These are phyloP conservation scores for Drosophila sproati DNA, from an alignment of 1,140 invertebrate genomes.

Conservation along the genomic window DNA sequence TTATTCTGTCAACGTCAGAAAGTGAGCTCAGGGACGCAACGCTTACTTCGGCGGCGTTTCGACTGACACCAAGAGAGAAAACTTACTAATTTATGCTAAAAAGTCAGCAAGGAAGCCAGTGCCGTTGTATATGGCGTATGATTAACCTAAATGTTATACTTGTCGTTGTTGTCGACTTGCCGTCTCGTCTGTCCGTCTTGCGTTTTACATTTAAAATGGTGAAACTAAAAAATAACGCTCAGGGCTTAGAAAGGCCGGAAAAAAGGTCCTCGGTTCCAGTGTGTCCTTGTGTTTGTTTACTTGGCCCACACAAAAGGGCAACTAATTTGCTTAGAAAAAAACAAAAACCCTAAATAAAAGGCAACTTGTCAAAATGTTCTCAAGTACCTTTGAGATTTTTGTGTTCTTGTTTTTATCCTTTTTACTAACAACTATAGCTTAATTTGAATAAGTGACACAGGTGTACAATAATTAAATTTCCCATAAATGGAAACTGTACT, in stretches of 20 bases:
- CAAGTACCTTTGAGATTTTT: conserved; percentile 31
- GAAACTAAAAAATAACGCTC: conserved; percentile 67
- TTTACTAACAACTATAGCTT: neutral
- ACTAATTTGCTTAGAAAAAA: conserved; percentile 60
- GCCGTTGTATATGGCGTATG: conserved; percentile 64
- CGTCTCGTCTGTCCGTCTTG: conserved; percentile 28
- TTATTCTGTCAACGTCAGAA: conserved; percentile 41
- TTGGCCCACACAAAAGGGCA: conserved; percentile 62
- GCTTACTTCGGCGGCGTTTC: conserved; percentile 12
- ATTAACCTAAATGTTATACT: conserved; percentile 71
- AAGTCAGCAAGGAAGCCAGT: conserved; percentile 40
- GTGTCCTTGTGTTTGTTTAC: conserved; percentile 45
- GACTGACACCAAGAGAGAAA: conserved; percentile 39
- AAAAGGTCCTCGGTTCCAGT: conserved; percentile 55
- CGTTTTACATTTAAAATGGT: conserved; percentile 73
- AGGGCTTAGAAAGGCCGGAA: conserved; percentile 43
- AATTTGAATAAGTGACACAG: neutral
- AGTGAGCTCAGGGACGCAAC: conserved; percentile 22
- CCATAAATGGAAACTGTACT: conserved; percentile 12
- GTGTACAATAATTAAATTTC: neutral
- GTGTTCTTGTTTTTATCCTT: neutral
- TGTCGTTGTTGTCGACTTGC: conserved; percentile 33
- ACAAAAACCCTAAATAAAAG: conserved; percentile 33
- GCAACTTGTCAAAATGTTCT: conserved; percentile 40
- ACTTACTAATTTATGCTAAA: conserved; percentile 82